phyloP scores from a whole-genome alignment of 2,797 vertebrate genomes.

The Sebastes paucispinis region DNA sequence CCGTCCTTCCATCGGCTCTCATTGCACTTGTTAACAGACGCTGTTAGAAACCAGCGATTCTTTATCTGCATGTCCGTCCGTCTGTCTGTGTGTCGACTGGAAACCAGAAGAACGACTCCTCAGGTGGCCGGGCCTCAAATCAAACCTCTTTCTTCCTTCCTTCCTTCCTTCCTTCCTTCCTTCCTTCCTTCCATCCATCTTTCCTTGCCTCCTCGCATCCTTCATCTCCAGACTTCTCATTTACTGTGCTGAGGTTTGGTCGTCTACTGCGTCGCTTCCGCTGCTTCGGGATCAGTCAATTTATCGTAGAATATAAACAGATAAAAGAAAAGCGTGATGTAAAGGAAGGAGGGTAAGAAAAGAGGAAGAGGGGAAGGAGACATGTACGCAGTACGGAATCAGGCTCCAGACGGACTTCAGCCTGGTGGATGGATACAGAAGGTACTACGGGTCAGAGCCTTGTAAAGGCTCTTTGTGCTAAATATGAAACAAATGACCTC shows the following conservation, averaged over 20 bases:
- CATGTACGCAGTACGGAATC: background rate
- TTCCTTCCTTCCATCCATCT: background rate
- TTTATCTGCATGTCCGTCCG: slow-evolving; percentile 59
- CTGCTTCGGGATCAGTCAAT: background rate
- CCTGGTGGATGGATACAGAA: background rate
- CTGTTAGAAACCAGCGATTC: slow-evolving; percentile 30
- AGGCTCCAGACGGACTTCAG: background rate
- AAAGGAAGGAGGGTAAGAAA: background rate
- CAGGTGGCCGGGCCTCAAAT: background rate
- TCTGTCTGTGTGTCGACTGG: slow-evolving; percentile 34
- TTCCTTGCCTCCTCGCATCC: background rate
- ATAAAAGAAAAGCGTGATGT: background rate
- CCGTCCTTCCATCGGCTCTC: slow-evolving; percentile 17
- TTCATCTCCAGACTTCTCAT: background rate
- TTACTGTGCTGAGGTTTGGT: background rate
- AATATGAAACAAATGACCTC: slow-evolving; percentile 27
- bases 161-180: background rate
- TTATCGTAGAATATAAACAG: background rate
- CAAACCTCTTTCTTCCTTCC: background rate
- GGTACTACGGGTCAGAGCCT: slow-evolving; percentile 68
- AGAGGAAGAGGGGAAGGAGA: background rate
- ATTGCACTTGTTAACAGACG: slow-evolving; percentile 37
- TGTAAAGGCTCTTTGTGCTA: slow-evolving; percentile 46
- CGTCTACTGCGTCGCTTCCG: background rate
- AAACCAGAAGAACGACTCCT: slow-evolving; percentile 1